Evolutionary conservation across 2,113 vertebrate genomes (phyloP).

Genomic region (Dromiciops gliroides): DNA sequence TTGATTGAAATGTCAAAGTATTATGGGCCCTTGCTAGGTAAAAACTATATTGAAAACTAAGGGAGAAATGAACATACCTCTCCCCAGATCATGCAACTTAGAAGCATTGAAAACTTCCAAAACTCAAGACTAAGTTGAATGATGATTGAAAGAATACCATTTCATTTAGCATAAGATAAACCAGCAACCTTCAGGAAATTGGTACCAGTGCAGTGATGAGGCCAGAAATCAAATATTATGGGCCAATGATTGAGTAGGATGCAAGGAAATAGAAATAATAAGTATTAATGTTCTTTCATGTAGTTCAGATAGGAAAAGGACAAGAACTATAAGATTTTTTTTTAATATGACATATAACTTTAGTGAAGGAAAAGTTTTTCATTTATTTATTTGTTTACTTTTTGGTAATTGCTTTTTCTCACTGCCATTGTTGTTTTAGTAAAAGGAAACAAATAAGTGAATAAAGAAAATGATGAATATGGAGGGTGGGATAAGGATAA

Average conservation of each 20-base stretch:
- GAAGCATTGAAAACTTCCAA: neutral
- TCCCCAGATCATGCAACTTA: neutral
- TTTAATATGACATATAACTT: neutral
- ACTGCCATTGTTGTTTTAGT: neutral
- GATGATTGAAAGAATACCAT: too few species aligned
- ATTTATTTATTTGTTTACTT: neutral
- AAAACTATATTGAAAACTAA: neutral
- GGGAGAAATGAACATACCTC: neutral
- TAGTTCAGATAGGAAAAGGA: neutral
- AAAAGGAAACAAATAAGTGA: too few species aligned
- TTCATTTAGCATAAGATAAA: too few species aligned
- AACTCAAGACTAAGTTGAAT: neutral
- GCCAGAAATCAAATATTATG: too few species aligned
- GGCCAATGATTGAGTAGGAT: neutral
- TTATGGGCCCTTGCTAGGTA: neutral
- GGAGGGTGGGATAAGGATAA: neutral
- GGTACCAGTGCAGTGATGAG: too few species aligned
- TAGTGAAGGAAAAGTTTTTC: neutral
- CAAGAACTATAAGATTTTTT: neutral
- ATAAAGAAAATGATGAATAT: neutral
- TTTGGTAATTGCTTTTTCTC: too few species aligned
- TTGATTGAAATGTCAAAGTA: neutral
- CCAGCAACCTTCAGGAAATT: too few species aligned
- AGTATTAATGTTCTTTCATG: neutral
- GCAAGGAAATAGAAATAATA: neutral